Evolutionary conservation across 2,113 vertebrate species (phyloP).

Genomic region (Bos taurus): DNA sequence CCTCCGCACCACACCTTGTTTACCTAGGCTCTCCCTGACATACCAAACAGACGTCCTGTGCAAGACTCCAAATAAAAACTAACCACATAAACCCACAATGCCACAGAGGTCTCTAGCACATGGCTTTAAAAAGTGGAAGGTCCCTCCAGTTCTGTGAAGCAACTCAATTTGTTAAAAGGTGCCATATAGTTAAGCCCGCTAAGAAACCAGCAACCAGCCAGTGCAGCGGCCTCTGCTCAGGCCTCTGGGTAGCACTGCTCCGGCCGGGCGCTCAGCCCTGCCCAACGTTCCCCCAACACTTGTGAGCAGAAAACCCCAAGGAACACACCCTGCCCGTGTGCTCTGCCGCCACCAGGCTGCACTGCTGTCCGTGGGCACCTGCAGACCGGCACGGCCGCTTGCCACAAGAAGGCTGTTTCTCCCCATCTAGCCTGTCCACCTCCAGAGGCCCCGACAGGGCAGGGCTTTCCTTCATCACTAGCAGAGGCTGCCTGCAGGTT

Average conservation of each 20-base stretch:
- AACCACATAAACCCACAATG: rapidly evolving
- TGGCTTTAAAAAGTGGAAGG: neutral
- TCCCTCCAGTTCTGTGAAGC: neutral
- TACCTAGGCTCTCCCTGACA: neutral
- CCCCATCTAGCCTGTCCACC: rapidly evolving
- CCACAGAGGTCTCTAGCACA: neutral
- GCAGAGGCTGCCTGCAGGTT: neutral
- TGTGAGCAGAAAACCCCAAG: neutral
- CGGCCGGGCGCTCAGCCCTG: neutral
- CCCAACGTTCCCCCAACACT: rapidly evolving
- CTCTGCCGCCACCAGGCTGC: neutral
- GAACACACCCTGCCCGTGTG: rapidly evolving
- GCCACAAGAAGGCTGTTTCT: neutral
- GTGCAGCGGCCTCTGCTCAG: neutral
- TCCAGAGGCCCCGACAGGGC: neutral
- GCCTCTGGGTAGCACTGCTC: too few species aligned
- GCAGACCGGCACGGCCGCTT: rapidly evolving
- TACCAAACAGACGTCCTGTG: rapidly evolving
- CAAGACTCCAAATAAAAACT: neutral
- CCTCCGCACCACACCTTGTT: rapidly evolving
- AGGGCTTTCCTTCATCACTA: rapidly evolving
- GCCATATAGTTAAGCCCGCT: neutral
- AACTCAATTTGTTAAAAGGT: neutral
- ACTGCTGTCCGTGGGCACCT: neutral
- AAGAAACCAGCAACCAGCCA: rapidly evolving